These are phyloP conservation scores for Thomomys bottae DNA, from an alignment of 2,113 vertebrate genomes.

Conservation along the genomic window DNA sequence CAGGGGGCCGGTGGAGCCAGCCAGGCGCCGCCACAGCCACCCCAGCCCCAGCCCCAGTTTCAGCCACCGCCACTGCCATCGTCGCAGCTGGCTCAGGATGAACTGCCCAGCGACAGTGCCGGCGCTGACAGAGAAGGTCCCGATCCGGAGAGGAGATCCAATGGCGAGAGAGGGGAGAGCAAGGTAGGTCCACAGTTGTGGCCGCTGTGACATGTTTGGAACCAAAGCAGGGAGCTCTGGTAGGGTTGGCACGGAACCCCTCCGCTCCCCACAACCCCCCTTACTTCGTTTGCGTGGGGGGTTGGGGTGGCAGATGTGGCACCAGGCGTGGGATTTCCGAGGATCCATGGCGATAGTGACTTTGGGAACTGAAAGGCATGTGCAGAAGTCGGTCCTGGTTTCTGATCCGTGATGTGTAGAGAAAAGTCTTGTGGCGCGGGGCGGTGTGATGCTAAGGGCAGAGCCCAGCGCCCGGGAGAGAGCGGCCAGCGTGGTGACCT, in stretches of 20 bases:
- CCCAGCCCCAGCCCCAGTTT: slow-evolving; percentile 85
- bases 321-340: neutral
- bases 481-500: slow-evolving; percentile 25
- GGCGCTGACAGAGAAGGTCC: slow-evolving; percentile 80
- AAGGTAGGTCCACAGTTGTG: slow-evolving; percentile 85
- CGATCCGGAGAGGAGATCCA: slow-evolving; percentile 82
- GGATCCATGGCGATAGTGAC: slow-evolving; percentile 26
- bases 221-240: neutral
- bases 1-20: slow-evolving; percentile 88
- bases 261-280: slow-evolving; percentile 21
- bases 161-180: slow-evolving; percentile 85
- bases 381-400: slow-evolving; percentile 64
- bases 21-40: slow-evolving; percentile 84
- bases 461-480: slow-evolving; percentile 32
- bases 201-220: slow-evolving; percentile 69
- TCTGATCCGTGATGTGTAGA: slow-evolving; percentile 31
- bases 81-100: slow-evolving; percentile 85
- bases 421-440: slow-evolving; percentile 52
- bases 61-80: slow-evolving; percentile 81
- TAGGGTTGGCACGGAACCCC: slow-evolving; percentile 64
- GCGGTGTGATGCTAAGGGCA: slow-evolving; percentile 28
- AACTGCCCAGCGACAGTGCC: slow-evolving; percentile 83
- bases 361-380: slow-evolving; percentile 73
- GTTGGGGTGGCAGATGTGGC: slow-evolving; percentile 55
- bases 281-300: slow-evolving; percentile 47